Percentiles rank a stretch among this genome's conserved stretches.
Evolutionary conservation across 53 echinoderm and acorn worm genomes (phyloP).

Genomic region (Echinometra lucunter): DNA sequence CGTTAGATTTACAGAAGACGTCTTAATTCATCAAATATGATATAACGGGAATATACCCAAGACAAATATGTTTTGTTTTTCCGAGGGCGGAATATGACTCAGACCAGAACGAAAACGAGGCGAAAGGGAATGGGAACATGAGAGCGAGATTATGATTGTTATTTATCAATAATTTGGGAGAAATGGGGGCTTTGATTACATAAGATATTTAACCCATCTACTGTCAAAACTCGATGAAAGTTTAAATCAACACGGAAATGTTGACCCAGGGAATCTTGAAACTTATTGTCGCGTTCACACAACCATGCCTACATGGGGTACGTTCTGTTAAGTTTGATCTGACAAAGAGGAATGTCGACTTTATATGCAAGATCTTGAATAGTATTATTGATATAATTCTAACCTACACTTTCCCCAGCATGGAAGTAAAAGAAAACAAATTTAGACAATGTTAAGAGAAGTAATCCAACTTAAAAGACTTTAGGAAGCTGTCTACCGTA

Average conservation of each 20-base stretch:
- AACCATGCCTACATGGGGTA: no score
- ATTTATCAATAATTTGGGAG: constrained; percentile 40
- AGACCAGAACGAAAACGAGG: neutral
- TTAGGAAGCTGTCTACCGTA: neutral
- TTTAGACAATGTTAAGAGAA: no score
- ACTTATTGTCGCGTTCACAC: neutral
- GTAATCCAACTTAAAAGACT: no score
- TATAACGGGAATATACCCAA: neutral
- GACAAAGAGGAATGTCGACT: no score
- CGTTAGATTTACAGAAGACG: neutral
- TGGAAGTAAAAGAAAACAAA: no score
- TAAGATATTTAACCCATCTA: constrained; percentile 35
- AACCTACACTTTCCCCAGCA: neutral
- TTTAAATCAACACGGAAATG: neutral
- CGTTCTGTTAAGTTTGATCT: no score
- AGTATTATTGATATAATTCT: neutral
- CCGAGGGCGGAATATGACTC: constrained; percentile 48
- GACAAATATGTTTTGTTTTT: constrained; percentile 50
- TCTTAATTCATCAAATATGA: constrained; percentile 50
- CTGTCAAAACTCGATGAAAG: neutral
- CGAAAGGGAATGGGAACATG: constrained; percentile 1
- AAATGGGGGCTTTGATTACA: constrained; percentile 46
- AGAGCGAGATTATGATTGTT: constrained; percentile 34
- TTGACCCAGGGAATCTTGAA: neutral
- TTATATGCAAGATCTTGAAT: neutral